Evolutionary conservation across 2,797 vertebrate genomes (phyloP).

Genomic region (Artibeus jamaicensis): DNA sequence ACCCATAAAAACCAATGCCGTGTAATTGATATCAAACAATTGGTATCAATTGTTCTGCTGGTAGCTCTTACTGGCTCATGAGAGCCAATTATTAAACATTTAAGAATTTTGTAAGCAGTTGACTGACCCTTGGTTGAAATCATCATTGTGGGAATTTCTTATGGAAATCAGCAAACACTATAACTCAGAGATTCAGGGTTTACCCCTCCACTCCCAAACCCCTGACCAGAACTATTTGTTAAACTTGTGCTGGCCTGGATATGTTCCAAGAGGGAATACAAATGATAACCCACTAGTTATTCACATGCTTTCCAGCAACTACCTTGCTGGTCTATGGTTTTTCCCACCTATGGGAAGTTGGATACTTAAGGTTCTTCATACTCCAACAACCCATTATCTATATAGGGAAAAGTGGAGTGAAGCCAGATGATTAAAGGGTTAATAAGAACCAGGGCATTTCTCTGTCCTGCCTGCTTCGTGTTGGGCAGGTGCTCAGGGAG

Average conservation of each 20-base stretch:
- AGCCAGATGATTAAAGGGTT: background rate
- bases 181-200: background rate
- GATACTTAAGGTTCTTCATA: background rate
- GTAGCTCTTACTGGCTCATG: background rate
- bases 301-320: background rate
- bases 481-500: background rate
- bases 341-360: background rate
- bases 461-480: background rate
- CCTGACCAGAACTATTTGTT: background rate
- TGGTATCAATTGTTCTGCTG: background rate
- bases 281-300: background rate
- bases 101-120: background rate
- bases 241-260: background rate
- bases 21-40: background rate
- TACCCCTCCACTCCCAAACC: rapidly evolving
- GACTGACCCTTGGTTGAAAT: background rate
- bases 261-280: background rate
- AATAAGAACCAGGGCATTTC: background rate
- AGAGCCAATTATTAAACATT: background rate
- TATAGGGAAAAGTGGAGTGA: background rate
- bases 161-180: background rate
- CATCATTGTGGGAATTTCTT: background rate
- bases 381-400: background rate
- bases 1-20: background rate
- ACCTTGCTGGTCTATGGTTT: background rate